Base-by-base conservation (phyloP, 2,888 invertebrate genomes). In the Diarsia mendica region DNA sequence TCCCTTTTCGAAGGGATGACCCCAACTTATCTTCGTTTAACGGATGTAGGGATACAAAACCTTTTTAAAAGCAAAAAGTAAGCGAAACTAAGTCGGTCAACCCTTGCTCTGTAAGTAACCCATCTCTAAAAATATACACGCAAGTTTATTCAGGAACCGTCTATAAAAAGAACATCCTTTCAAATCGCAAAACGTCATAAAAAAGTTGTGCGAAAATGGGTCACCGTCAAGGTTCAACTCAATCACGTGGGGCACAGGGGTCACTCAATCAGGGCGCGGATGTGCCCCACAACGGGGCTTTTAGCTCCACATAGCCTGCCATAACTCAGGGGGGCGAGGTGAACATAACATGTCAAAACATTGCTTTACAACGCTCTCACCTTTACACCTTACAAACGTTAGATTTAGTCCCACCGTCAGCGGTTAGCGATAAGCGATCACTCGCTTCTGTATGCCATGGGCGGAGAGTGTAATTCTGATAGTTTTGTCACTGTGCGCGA, bases 321-420 rank as follows among this genome's bases (percentile, higher is more conserved):
- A 75, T 79, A 83, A 75, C 53, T 69, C 66, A 72, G n/a, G 51
- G 33, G 18, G 20, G 18, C 3, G 39, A 51, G 39, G 55, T 63
- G 66, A 69, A 48, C 18, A 65, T 58, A 60, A 79, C 63, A 64
- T 70, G 79, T 81, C 69, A 58, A 72, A 83, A 78, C 55, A 68
- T 82, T 58, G 58, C 78, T 72, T 78, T 58, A 69, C 73, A 79
- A 63, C 53, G 63, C 18, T 48, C 60, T 53, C 49, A 81, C 81
- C 79, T 83, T 81, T 39, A 39, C 39, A 39, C 39, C 39, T 70
- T 61, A 79, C 60, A 55, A 64, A 67, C 69, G 10, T 49, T 8
- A 3, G n/a, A 1, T n/a, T 63, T 4, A 9, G 44, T 63, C 8
- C 9, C 8, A 44, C n/a, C 15, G n/a, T 0, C 8, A 44, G 44